Conservation (phyloP, 2,113 vertebrate species). For the Falco punctatus region DNA sequence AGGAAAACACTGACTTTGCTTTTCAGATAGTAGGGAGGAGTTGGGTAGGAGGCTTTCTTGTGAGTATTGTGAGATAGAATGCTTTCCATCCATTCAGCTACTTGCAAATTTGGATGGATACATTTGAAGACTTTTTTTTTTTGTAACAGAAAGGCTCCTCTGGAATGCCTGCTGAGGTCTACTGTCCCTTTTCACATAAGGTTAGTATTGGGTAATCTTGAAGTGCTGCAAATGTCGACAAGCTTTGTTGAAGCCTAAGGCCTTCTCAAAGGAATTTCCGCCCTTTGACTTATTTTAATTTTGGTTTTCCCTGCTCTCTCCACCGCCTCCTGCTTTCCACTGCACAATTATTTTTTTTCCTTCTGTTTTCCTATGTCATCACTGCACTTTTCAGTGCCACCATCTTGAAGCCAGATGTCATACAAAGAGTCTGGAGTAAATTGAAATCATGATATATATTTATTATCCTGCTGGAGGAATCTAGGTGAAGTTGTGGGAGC, state of each 20-base stretch:
- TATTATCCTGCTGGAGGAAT: conserved; percentile 4
- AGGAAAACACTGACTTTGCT: conserved; percentile 57
- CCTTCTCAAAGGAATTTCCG: conserved; percentile 54
- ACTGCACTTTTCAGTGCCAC: conserved; percentile 39
- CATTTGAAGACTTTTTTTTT: background rate
- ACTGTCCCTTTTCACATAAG: conserved; percentile 7
- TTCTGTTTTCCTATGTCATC: conserved; percentile 43
- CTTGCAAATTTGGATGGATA: background rate
- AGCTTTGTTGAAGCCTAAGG: conserved; percentile 72
- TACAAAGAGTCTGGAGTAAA: conserved; percentile 15
- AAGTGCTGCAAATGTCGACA: conserved; percentile 58
- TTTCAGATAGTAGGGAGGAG: conserved; percentile 28
- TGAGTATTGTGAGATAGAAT: background rate
- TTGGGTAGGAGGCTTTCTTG: background rate
- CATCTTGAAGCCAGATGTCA: conserved; percentile 75
- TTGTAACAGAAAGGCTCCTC: background rate
- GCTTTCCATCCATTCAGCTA: background rate
- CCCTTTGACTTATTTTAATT: conserved; percentile 59
- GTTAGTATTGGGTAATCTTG: conserved; percentile 30
- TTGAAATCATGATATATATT: background rate
- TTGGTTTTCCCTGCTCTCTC: conserved; percentile 45
- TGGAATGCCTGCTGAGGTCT: conserved; percentile 40
- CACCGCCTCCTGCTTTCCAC: conserved; percentile 35
- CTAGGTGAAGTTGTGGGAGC: background rate
- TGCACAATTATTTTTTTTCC: background rate